Base-by-base conservation (phyloP, 2,888 invertebrate species). In the Hypercompe scribonia region DNA sequence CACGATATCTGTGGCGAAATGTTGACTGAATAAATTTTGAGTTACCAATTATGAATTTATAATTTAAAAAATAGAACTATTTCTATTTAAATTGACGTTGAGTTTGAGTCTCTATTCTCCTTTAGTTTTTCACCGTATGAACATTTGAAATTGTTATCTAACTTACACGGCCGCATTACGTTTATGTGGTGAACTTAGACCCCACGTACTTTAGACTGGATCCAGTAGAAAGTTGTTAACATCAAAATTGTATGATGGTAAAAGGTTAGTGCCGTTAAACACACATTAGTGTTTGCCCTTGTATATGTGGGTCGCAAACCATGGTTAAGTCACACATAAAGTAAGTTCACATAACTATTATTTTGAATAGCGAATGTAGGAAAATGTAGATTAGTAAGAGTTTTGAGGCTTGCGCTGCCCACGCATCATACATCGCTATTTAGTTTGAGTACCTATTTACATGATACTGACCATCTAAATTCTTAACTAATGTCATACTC, bases 241-340 rank as follows among this genome's bases (percentile, higher is more conserved):
- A 66, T 42, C 28, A 42, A 31, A 66, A 66, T 42, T 21, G 28
- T 21, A 66, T 39, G 65, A 39, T 65, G 39, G 42, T 68, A n/a
- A 54, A 54, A n/a, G 54, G 42, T 54, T n/a, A 33, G 34, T 24
- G 68, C n/a, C n/a, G 68, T 58, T 28, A 54, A 68, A 54, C 46
- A 36, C 54, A 68, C 28, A 36, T 3, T 28, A n/a, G 28, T 58
- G 21, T 39, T 58, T 69, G 39, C 33, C 13, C 58, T 39, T 13
- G n/a, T 61, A 36, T 58, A 18, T 24, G 28, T 24, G n/a, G n/a
- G 68, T 28, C 39, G 28, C 39, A 69, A 39, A 58, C 39, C 24
- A 36, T 61, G 7, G 39, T 39, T 15, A 28, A 36, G 58, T 24
- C 61, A 58, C 24, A n/a, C 31, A 69, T 28, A 58, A n/a, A 61